These are phyloP conservation scores for Thaleichthys pacificus DNA, from an alignment of 2,797 vertebrate species.

Conservation along the genomic window DNA sequence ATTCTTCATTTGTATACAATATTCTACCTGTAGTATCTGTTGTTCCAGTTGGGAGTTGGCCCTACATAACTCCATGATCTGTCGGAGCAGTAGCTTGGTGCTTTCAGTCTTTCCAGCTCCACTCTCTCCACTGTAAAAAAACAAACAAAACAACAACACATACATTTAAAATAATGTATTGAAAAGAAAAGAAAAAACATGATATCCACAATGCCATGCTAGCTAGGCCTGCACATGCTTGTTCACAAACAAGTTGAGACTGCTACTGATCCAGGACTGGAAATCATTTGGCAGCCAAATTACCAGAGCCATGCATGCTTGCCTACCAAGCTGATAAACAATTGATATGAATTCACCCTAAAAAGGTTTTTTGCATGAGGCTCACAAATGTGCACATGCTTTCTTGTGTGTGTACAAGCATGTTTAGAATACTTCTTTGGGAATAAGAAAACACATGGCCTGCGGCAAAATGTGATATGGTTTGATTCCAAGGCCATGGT, in stretches of 20 bases:
- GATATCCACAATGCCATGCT: not conserved
- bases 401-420: not conserved
- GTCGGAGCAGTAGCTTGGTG: constrained; percentile 72
- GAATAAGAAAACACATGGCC: not conserved
- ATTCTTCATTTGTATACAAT: not conserved
- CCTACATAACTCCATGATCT: constrained; percentile 74
- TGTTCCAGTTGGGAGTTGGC: constrained; percentile 74
- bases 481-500: not conserved
- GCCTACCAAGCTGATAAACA: constrained; percentile 28
- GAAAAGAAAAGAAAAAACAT: not conserved
- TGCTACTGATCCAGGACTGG: constrained; percentile 15
- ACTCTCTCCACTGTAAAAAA: constrained; percentile 70
- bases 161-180: not conserved
- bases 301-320: constrained; percentile 6
- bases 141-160: not conserved
- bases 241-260: constrained; percentile 10
- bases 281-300: constrained; percentile 45
- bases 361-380: constrained; percentile 42
- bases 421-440: not conserved
- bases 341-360: not conserved
- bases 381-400: constrained; percentile 39
- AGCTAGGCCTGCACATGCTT: not conserved
- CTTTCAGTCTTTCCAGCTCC: constrained; percentile 80
- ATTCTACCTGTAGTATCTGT: constrained; percentile 77
- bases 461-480: not conserved